Percentiles rank a stretch among this genome's conserved stretches.
Conservation (phyloP, 2,113 vertebrate species). For the Erythrocercus mccallii region DNA sequence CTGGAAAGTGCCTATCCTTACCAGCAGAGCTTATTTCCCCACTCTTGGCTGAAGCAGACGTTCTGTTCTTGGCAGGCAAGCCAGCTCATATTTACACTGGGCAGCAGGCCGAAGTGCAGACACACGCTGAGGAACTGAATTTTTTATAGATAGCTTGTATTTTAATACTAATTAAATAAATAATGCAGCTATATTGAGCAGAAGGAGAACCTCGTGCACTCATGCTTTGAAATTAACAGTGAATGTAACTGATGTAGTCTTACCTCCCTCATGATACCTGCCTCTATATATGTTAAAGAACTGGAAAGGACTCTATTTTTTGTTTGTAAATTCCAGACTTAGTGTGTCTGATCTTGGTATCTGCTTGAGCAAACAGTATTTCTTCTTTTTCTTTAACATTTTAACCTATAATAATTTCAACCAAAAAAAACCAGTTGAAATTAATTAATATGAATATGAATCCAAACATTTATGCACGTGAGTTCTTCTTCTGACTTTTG, state of each 20-base stretch:
- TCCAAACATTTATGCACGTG: neutral
- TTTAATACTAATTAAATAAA: constrained; percentile 27
- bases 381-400: neutral
- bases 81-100: neutral
- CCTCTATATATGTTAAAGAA: neutral
- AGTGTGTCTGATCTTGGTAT: neutral
- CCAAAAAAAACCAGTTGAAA: neutral
- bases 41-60: neutral
- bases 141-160: neutral
- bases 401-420: neutral
- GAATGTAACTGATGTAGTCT: neutral
- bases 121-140: neutral
- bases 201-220: neutral
- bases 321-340: neutral
- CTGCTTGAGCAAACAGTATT: neutral
- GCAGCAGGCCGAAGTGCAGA: neutral
- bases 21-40: neutral
- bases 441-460: neutral
- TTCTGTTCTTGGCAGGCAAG: neutral
- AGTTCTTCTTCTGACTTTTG: neutral
- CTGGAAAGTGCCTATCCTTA: neutral
- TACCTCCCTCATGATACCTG: neutral
- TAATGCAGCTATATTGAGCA: neutral
- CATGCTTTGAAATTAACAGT: neutral
- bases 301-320: neutral